Percentiles rank a stretch among this genome's conserved stretches.
Evolutionary conservation across 2,888 invertebrate species (phyloP).

Genomic region (Cataglyphis livida): DNA sequence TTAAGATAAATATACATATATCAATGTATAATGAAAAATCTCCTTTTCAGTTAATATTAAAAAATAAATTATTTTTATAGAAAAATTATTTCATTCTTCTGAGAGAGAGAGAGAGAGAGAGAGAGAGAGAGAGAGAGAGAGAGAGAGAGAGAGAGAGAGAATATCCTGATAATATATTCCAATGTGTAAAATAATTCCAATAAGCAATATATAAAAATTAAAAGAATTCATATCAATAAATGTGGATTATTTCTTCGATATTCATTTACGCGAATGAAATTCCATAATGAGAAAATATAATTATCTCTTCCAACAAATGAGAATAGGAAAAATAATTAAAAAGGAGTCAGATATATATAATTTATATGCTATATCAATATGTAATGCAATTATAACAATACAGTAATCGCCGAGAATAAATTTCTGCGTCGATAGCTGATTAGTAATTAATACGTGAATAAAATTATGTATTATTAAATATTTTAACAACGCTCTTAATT

Average conservation of each 20-base stretch:
- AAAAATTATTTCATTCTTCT: background rate
- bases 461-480: slow-evolving; percentile 48
- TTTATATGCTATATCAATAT: slow-evolving; percentile 11
- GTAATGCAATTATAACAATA: slow-evolving; percentile 33
- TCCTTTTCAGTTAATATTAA: background rate
- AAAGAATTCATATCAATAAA: background rate
- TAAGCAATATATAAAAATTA: slow-evolving; percentile 1
- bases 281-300: background rate
- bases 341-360: slow-evolving; percentile 1
- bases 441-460: slow-evolving; percentile 47
- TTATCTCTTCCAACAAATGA: background rate
- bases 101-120: no score
- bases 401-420: slow-evolving; percentile 40
- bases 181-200: background rate
- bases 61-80: background rate
- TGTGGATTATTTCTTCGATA: slow-evolving; percentile 6
- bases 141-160: no score
- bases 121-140: no score
- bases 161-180: slow-evolving; percentile 1
- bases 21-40: background rate
- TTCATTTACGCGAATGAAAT: background rate
- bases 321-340: slow-evolving; percentile 29
- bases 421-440: slow-evolving; percentile 38
- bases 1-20: background rate
- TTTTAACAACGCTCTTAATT: slow-evolving; percentile 39